These are phyloP conservation scores for Teinopalpus imperialis DNA, from an alignment of 2,888 invertebrate genomes.

Conservation along the genomic window DNA sequence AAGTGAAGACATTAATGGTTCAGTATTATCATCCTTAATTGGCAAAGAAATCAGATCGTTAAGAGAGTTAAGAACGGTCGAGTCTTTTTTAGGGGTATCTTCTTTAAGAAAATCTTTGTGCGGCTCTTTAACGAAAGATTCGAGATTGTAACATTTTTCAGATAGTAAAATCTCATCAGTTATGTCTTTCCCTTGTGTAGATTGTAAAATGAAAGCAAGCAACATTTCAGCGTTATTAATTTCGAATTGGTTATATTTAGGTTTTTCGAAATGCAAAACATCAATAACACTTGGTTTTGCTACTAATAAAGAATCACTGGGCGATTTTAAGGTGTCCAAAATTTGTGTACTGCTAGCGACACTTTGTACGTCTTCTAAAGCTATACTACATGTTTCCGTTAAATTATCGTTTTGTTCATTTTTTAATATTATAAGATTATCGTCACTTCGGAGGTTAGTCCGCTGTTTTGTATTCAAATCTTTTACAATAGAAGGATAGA, in stretches of 20 bases:
- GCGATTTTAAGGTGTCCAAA: neutral
- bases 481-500: conserved; percentile 15
- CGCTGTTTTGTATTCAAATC: neutral
- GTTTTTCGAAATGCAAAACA: conserved; percentile 33
- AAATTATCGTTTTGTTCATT: too few species aligned
- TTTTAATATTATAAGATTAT: too few species aligned
- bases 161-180: too few species aligned
- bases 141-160: too few species aligned
- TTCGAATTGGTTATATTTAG: conserved; percentile 48
- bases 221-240: conserved; percentile 48
- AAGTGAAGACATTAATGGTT: neutral
- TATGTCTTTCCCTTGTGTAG: neutral
- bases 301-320: neutral
- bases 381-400: too few species aligned
- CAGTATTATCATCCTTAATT: neutral
- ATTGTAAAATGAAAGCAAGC: conserved; percentile 13
- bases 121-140: too few species aligned
- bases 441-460: too few species aligned
- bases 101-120: too few species aligned
- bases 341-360: neutral
- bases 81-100: too few species aligned
- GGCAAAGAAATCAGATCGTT: neutral
- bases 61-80: too few species aligned
- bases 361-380: too few species aligned
- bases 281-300: neutral